These are phyloP conservation scores for Epirrhoe tristata DNA, from an alignment of 2,888 invertebrate species.

Conservation along the genomic window DNA sequence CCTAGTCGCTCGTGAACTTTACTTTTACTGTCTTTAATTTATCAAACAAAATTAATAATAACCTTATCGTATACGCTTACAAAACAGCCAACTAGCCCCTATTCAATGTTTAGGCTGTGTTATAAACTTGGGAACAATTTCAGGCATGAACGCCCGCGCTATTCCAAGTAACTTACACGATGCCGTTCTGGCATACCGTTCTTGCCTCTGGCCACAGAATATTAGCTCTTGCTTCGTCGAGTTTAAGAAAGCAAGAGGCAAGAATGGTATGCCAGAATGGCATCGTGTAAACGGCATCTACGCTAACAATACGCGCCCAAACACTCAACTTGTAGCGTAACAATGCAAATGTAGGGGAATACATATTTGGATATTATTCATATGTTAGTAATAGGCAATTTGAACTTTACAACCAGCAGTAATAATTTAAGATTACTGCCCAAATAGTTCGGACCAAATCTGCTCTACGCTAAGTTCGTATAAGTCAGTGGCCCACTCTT, in stretches of 20 bases:
- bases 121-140: slow-evolving; percentile 52
- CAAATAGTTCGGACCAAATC: too few relatives aligned
- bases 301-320: slow-evolving; percentile 36
- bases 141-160: slow-evolving; percentile 47
- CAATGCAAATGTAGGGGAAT: slow-evolving; percentile 7
- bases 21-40: not conserved
- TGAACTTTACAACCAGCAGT: not conserved
- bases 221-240: too few relatives aligned
- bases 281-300: too few relatives aligned
- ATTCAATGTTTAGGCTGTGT: slow-evolving; percentile 29
- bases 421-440: not conserved
- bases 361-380: not conserved
- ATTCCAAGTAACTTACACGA: slow-evolving; percentile 25
- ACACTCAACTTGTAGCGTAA: slow-evolving; percentile 31
- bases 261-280: too few relatives aligned
- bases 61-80: slow-evolving; percentile 11
- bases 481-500: too few relatives aligned
- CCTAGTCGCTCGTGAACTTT: not conserved
- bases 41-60: too few relatives aligned
- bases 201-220: too few relatives aligned
- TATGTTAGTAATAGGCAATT: not conserved
- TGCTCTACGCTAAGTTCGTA: too few relatives aligned
- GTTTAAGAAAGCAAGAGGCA: too few relatives aligned
- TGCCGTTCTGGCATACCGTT: too few relatives aligned
- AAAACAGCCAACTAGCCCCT: slow-evolving; percentile 17